A percentile compares a stretch with the other conserved stretches of the same genome.
phyloP scores from a whole-genome alignment of 2,888 invertebrate genomes.

The Tortricodes alternella region DNA sequence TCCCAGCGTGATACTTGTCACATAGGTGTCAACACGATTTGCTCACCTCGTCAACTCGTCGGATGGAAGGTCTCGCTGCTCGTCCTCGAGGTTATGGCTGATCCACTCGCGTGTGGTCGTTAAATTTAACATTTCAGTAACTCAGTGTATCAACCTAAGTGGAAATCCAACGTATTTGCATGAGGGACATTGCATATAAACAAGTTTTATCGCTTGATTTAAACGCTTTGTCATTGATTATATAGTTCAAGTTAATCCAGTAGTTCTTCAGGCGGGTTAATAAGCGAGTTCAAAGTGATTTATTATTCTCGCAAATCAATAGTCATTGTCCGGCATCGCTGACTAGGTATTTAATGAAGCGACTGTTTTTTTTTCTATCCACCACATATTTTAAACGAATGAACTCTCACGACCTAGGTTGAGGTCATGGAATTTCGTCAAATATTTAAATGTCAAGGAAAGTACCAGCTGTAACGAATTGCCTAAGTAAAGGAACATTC shows the following conservation, averaged over 20 bases:
- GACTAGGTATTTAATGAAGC: neutral
- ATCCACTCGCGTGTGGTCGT: slow-evolving; percentile 19
- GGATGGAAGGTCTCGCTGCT: neutral
- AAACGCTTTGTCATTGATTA: neutral
- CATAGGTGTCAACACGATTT: slow-evolving; percentile 28
- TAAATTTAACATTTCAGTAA: slow-evolving; percentile 22
- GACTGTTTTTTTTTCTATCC: neutral
- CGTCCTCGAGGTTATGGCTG: slow-evolving; percentile 21
- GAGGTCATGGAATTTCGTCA: slow-evolving; percentile 8
- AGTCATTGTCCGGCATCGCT: slow-evolving; percentile 4
- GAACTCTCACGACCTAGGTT: slow-evolving; percentile 17
- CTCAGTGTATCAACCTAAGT: slow-evolving; percentile 15
- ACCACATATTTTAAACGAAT: slow-evolving; percentile 8
- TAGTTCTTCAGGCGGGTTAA: neutral
- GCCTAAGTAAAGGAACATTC: slow-evolving; percentile 34
- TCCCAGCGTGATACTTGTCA: slow-evolving; percentile 19
- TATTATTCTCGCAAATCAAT: neutral
- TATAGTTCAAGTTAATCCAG: neutral
- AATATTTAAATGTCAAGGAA: slow-evolving; percentile 30
- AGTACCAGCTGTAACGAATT: slow-evolving; percentile 40
- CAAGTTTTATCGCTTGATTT: slow-evolving; percentile 1
- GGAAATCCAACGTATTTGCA: slow-evolving; percentile 17
- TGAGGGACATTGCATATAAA: neutral
- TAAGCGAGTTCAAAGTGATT: slow-evolving; percentile 2
- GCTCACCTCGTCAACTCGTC: slow-evolving; percentile 18